A percentile compares a stretch with the other conserved stretches of the same genome.
Conservation (phyloP, 2,888 invertebrate genomes). For the Philonicus albiceps region DNA sequence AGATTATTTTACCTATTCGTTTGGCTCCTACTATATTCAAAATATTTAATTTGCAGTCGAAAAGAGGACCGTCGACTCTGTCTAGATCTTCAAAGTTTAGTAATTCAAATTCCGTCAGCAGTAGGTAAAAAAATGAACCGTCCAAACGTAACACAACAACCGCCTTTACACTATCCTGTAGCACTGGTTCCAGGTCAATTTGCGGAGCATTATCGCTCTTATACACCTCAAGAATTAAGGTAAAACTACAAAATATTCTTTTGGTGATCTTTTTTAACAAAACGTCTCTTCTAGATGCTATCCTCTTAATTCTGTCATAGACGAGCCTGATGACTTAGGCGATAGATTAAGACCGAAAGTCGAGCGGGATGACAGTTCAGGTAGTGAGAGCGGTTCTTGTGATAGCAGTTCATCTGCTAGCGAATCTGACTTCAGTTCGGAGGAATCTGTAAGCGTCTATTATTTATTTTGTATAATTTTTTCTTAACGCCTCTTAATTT, state of each 20-base stretch:
- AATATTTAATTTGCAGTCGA: constrained; percentile 57
- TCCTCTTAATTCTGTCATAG: constrained; percentile 88
- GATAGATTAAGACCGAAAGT: constrained; percentile 45
- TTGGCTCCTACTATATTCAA: not conserved
- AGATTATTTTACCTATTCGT: constrained; percentile 42
- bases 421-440: constrained; percentile 49
- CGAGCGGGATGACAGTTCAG: constrained; percentile 57
- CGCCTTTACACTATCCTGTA: constrained; percentile 81
- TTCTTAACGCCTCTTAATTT: not conserved
- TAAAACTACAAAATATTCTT: constrained; percentile 55
- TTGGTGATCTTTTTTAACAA: not conserved
- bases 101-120: constrained; percentile 79
- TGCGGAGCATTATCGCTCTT: constrained; percentile 82
- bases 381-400: constrained; percentile 57
- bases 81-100: constrained; percentile 91
- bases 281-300: constrained; percentile 72
- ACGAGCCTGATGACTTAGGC: constrained; percentile 51
- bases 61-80: constrained; percentile 81
- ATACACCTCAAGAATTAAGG: constrained; percentile 81
- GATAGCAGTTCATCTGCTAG: constrained; percentile 49
- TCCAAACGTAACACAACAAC: constrained; percentile 52
- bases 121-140: constrained; percentile 60
- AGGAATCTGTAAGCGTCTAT: constrained; percentile 48
- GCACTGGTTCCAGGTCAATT: constrained; percentile 97
- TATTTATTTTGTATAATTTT: not conserved